Evolutionary conservation across 2,113 vertebrate species (phyloP).

Genomic region (Gorsachius goisagi): DNA sequence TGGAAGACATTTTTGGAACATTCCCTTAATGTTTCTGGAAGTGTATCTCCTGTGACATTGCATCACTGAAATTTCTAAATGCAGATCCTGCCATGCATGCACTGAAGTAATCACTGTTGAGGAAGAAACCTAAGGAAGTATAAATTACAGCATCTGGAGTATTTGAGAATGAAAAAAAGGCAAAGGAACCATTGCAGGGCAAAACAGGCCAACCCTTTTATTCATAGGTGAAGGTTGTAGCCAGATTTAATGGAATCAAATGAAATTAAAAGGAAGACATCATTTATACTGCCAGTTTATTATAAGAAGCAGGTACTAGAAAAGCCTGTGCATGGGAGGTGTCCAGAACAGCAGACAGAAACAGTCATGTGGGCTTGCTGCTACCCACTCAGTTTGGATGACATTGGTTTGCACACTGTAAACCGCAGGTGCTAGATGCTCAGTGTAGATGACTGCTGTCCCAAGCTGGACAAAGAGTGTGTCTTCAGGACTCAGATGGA

Average conservation of each 20-base stretch:
- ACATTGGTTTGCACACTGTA: background rate
- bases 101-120: background rate
- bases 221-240: background rate
- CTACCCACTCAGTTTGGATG: background rate
- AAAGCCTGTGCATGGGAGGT: background rate
- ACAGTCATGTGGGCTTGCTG: background rate
- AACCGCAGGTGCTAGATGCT: background rate
- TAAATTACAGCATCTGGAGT: background rate
- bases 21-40: background rate
- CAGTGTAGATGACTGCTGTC: background rate
- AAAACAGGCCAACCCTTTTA: background rate
- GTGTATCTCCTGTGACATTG: background rate
- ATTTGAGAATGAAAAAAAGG: background rate
- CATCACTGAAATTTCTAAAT: background rate
- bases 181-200: background rate
- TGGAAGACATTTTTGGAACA: background rate
- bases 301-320: background rate
- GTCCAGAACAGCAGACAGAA: background rate
- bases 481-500: background rate
- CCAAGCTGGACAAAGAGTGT: background rate
- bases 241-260: background rate
- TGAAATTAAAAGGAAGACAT: background rate
- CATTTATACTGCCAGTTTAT: background rate
- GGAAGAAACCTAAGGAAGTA: background rate
- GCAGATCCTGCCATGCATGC: background rate